Base-by-base conservation (phyloP, 2,888 invertebrate species). In the Volucella zonaria region DNA sequence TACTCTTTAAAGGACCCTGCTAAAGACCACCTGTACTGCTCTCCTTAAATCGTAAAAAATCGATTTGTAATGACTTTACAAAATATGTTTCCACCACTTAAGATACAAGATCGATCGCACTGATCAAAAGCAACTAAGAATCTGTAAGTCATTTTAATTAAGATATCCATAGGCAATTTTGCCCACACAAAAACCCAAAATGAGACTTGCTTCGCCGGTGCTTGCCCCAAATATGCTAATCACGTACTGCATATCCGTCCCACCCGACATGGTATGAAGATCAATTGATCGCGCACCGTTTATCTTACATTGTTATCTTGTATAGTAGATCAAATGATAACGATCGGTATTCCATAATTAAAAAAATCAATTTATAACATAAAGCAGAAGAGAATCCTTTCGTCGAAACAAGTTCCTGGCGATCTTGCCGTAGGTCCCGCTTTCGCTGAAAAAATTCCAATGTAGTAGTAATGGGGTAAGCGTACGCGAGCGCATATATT, bases 361-460 rank as follows among this genome's bases (percentile, higher is more conserved):
- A 85, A 85, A 82, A 85, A 85, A 85, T 85, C 83, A 85, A 85
- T 85, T 81, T 81, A 85, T 85, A 85, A 81, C 83, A 85, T 76
- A 67, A 81, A 11, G 47, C 80, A 80, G 67, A 62, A 80, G 71
- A 51, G 51, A 81, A 85, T 85, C 71, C 76, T 80, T 80, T 85
- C 43, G 71, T 56, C 6, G 45, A 64, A 80, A 85, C 80, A 38
- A 76, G 83, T 85, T 85, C 76, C 80, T 73, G 64, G 18, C 75
- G 62, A 68, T 71, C 59, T 68, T 66, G 79, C 82, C 78, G 64
- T 70, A 59, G 75, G 75, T 76, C 59, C 51, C 51, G 49, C 23
- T 59, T 18, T n/a, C 11, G 43, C 51, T 15, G 8, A 18, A 45
- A 54, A 52, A 45, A 70, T n/a, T 31, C 14, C 43, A 67, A 31